Evolutionary conservation across 2,888 invertebrate species (phyloP), one percentile per base, ranked within the genome.

Genomic region (Mechanitis messenoides): DNA sequence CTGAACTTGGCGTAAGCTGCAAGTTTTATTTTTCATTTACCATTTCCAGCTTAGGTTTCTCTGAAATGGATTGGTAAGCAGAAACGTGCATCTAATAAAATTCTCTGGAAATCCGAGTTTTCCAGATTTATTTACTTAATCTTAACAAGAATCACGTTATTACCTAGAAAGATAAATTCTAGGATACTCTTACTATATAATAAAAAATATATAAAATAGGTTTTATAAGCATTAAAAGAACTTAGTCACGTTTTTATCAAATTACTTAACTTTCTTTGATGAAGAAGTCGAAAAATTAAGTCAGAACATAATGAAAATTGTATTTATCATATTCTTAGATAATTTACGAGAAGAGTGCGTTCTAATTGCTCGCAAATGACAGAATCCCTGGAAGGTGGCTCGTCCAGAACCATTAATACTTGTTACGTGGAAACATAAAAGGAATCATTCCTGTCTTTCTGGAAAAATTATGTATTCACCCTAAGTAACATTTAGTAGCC

Each of bases 301-400:
- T 63, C 50, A 54, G 62, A 38, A 59, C 61, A 71, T 77, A 72
- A 77, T 73, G 72, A 76, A 75, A 75, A 74, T 66, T 72, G 72
- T 74, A 80, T 80, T 75, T 78, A 81, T 80, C 75, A 79, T 76
- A 79, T 77, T 62, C 74, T 71, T 71, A 72, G 72, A 76, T 76
- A 81, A 79, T 83, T 83, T 77, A 79, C 71, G 74, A 77, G 77
- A 78, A 68, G 78, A 76, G 79, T 74, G 74, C 74, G 72, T 70
- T 74, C 73, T 83, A 84, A 84, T 85, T 84, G 80, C 77, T 78
- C 73, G 76, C 77, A 82, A 83, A 84, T 83, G 83, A 84, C 78
- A 80, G 77, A 77, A 78, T 78, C 79, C 74, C 71, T 69, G 72
- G 73, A 71, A 73, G 71, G 75, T 77, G 76, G 74, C 74, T 71